Evolutionary conservation across 2,797 vertebrate species (phyloP), one percentile per base, ranked within the genome.

Genomic region (Eleutherodactylus coqui): DNA sequence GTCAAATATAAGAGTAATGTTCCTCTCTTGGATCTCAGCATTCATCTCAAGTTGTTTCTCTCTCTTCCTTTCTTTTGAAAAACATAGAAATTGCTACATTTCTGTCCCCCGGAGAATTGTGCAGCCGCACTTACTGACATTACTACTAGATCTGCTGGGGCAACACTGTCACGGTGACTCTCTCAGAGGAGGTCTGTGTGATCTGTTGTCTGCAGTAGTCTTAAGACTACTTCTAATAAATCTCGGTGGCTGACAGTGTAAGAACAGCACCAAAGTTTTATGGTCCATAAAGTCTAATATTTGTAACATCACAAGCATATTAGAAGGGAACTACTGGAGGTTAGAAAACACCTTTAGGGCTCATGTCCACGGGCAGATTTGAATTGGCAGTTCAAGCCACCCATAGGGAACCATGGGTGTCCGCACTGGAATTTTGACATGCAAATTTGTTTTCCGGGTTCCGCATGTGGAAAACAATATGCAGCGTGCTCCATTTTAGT

Each of bases 21-120:
- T 77, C 34, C 17, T 55, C 34, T 55, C 32, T 77, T 77, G 11
- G 51, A 77, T 77, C 32, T 77, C 21, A 55, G 32, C 13, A 55
- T 55, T 77, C 24, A 77, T 77, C 51, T 58, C 75, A 58, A 55
- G 75, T 77, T 55, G 75, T 36, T 75, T 32, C n/a, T 75, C 24
- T 27, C 13, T 17, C 13, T 69, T 45, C 41, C 11, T 10, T 55
- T 77, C 51, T 36, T 76, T 76, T 53, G 73, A 53, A 49, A 29
- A 24, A 34, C 34, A n/a, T 38, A 55, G 16, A 49, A 24, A 55
- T 36, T 36, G 4, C 34, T 34, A 38, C 9, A 55, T 77, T 55
- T 38, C 32, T 58, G 21, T 19, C 51, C 38, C 34, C 7, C 58
- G 32, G 29, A 62, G 27, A 10, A 16, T 16, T 32, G 13, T 62